A percentile compares a stretch with the other conserved stretches of the same genome.
These are phyloP conservation scores for Acanthoscelides obtectus DNA, from an alignment of 2,888 invertebrate genomes.

Conservation along the genomic window DNA sequence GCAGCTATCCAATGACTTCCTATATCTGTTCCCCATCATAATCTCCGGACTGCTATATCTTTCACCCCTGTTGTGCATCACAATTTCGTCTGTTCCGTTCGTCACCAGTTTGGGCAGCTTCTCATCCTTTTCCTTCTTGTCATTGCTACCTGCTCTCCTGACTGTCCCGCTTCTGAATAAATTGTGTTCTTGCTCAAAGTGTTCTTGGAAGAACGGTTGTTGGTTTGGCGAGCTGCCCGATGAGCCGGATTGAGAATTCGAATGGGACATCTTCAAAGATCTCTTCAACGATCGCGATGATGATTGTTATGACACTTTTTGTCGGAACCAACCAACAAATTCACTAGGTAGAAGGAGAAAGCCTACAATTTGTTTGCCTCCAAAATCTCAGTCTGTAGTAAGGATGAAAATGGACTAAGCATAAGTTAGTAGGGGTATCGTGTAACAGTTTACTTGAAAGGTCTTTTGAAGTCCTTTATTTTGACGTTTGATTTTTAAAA, in stretches of 20 bases:
- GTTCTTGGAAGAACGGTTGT: conserved; percentile 35
- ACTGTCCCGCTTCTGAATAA: conserved; percentile 42
- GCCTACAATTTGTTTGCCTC: too few relatives aligned
- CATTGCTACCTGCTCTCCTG: conserved; percentile 31
- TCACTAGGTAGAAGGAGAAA: too few relatives aligned
- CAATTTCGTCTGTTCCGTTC: conserved; percentile 14
- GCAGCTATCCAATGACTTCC: conserved; percentile 27
- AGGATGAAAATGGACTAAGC: too few relatives aligned
- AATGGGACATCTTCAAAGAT: conserved; percentile 8
- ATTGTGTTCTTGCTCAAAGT: conserved; percentile 23
- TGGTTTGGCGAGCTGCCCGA: conserved; percentile 37
- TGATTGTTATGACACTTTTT: too few relatives aligned
- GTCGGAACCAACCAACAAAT: too few relatives aligned
- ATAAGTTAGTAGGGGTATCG: too few relatives aligned
- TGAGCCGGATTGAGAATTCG: conserved; percentile 39
- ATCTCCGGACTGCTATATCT: conserved; percentile 17
- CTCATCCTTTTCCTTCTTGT: neutral
- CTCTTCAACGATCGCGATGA: too few relatives aligned
- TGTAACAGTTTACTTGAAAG: too few relatives aligned
- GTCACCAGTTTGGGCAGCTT: conserved; percentile 6
- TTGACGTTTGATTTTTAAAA: too few relatives aligned
- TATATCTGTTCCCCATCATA: conserved; percentile 12
- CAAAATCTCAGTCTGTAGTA: too few relatives aligned
- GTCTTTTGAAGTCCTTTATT: too few relatives aligned
- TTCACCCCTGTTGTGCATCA: neutral